Evolutionary conservation across 2,797 vertebrate genomes (phyloP).

Genomic region (Pangasius mekongensis): DNA sequence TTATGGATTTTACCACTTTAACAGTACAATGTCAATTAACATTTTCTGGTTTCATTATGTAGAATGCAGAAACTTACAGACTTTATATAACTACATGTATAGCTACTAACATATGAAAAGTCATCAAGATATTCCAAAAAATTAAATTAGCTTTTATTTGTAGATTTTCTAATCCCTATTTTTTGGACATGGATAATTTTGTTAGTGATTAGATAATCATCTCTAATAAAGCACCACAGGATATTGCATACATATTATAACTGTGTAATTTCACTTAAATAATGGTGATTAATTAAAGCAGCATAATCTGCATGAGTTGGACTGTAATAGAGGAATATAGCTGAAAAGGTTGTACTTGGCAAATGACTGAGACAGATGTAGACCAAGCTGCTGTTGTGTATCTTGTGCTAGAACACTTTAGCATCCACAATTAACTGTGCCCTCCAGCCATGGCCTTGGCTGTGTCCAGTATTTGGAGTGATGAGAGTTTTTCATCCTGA

Average conservation of each 20-base stretch:
- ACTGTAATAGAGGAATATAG: neutral
- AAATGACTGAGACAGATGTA: neutral
- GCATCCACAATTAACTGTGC: neutral
- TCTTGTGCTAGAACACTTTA: neutral
- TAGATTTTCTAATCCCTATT: neutral
- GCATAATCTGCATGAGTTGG: neutral
- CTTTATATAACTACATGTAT: neutral
- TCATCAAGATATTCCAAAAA: neutral
- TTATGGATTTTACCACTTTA: slow-evolving; percentile 65
- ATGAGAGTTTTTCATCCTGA: slow-evolving; percentile 51
- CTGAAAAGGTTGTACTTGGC: too few relatives aligned
- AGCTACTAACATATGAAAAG: neutral
- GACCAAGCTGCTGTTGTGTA: slow-evolving; percentile 3
- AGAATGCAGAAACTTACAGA: neutral
- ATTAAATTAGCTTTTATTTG: neutral
- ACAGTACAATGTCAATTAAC: neutral
- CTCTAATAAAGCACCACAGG: neutral
- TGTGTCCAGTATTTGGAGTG: slow-evolving; percentile 34
- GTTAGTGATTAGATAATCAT: neutral
- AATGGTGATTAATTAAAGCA: neutral
- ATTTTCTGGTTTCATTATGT: neutral
- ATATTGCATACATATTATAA: neutral
- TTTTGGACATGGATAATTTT: neutral
- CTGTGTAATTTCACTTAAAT: neutral
- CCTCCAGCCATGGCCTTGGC: neutral